Conservation (phyloP, 1,140 invertebrate genomes). For the Caerostris extrusa region DNA sequence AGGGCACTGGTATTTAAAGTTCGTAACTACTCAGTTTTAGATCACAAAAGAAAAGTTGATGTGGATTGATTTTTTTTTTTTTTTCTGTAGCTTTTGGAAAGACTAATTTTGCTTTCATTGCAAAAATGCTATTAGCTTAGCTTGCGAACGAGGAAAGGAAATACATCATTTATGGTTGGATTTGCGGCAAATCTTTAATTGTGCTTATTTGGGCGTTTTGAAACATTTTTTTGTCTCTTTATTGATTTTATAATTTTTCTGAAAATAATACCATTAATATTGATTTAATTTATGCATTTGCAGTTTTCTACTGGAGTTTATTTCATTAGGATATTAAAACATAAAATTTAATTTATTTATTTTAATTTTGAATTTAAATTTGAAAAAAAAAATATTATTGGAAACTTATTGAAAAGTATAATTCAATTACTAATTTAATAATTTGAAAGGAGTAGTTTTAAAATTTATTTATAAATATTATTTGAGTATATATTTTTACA, state of each 20-base stretch:
- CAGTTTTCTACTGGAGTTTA: not conserved
- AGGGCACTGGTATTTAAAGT: slow-evolving; percentile 30
- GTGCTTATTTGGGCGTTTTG: not conserved
- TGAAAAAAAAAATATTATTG: too few species aligned
- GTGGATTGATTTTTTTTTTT: not conserved
- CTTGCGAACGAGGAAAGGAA: not conserved
- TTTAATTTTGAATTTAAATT: too few species aligned
- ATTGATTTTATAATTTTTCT: not conserved
- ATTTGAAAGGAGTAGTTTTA: too few species aligned
- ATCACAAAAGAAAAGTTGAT: not conserved
- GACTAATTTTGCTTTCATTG: not conserved
- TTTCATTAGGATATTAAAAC: not conserved
- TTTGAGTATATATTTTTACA: too few species aligned
- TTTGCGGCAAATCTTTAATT: not conserved
- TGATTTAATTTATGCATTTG: not conserved
- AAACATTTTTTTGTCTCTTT: not conserved
- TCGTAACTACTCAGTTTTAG: not conserved
- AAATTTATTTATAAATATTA: too few species aligned
- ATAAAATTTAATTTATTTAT: too few species aligned
- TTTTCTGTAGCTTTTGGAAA: not conserved
- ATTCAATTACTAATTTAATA: too few species aligned
- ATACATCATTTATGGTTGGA: not conserved
- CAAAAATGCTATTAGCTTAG: not conserved
- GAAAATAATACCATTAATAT: not conserved
- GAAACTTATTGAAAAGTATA: too few species aligned